Base-by-base conservation (phyloP, 2,888 invertebrate genomes). In the Empis livida region DNA sequence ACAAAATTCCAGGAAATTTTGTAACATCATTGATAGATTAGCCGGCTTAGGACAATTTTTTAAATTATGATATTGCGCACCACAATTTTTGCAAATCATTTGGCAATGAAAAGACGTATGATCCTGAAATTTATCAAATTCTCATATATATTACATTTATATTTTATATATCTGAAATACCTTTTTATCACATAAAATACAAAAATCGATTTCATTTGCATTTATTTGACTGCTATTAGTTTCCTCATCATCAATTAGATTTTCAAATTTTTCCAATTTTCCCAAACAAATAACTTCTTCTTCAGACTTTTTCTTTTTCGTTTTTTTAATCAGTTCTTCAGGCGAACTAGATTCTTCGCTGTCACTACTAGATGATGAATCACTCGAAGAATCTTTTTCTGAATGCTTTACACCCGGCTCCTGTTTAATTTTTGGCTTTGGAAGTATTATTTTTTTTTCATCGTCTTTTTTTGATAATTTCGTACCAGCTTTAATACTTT, bases 221-320 rank as follows among this genome's bases (percentile, higher is more conserved):
- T 23, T 15, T 4, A 17, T 13, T 35, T 10, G 20, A 6, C 2
- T 10, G 14, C 20, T 27, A 5, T 47, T 16, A 1, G 49, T 30
- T 11, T 56, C 59, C 11, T 64, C 63, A 42, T 63, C 65, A 4
- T 61, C 58, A 13, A 64, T 54, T 1, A 56, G 48, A 47, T 51
- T 49, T 46, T 53, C 49, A 23, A 54, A 13, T 11, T 56, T 59
- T 13, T 54, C 56, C 6, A 55, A 38, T 17, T 57, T 53, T 2
- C 67, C 67, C 31, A 68, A 46, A 30, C 64, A 67, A 6, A 67
- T 57, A 8, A 67, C 64, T 46, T 68, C 67, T 13, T 66, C 63
- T 43, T 43, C 17, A 23, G 13, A 4, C 2, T 15, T 13, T 37
- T 15, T 37, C 43, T 38, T 35, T 35, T 35, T 35, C 8, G 35